Evolutionary conservation across 2,888 invertebrate genomes (phyloP), one percentile per base, ranked within the genome.

Genomic region (Galerucella pusilla): DNA sequence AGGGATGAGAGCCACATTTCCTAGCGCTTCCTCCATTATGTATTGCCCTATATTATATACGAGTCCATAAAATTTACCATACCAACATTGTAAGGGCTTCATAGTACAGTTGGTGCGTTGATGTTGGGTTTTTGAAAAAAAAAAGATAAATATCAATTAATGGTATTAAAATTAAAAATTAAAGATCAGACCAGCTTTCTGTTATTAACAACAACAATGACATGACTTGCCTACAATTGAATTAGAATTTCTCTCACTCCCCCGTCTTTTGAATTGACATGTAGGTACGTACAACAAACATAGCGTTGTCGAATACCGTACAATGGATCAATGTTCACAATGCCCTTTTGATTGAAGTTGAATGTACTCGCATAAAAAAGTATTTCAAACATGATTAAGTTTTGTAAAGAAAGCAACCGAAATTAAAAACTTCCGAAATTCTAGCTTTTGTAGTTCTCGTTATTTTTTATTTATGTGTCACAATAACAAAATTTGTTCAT

Each of bases 261-360:
- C 25, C 12, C 42, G n/a, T 42, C 16, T 42, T 28, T 60, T 28
- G 12, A 60, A 59, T 11, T 20, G 25, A 14, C 9, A 59, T 20
- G 11, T 9, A 11, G 35, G 35, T 28, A 46, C n/a, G 16, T 11
- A 16, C 59, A 14, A 49, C 45, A 61, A 69, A 69, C 69, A 69
- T 61, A 49, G 28, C 60, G 10, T 46, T 28, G 25, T 69, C 46
- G 61, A 69, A 49, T 20, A 35, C 11, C 1, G 68, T 20, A 68
- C 61, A 69, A 49, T 60, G 35, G 49, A 61, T 59, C 59, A 45
- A 68, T 61, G 60, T 61, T 9, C 61, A 57, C 42, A 68, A 65
- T 65, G 65, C n/a, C 46, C 46, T 45, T 65, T 65, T 46, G 45
- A 20, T 20, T 25, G 10, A 59, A 59, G 54, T 7, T n/a, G 7